Evolutionary conservation across 2,888 invertebrate genomes (phyloP).

Genomic region (Busseola fusca): DNA sequence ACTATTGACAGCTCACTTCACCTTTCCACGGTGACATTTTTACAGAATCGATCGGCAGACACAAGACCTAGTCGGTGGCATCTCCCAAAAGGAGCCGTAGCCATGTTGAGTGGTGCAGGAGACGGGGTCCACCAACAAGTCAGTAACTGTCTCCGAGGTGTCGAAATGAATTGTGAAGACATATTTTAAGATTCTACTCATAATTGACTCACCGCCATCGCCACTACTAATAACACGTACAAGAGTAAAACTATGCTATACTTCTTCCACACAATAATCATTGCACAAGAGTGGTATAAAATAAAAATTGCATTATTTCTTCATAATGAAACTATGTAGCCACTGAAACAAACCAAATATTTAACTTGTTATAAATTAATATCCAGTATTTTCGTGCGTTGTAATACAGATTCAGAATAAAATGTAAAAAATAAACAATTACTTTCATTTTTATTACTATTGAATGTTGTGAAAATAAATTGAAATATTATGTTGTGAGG

Average conservation of each 20-base stretch:
- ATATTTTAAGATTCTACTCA: neutral
- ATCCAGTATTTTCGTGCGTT: neutral
- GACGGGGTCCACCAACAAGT: neutral
- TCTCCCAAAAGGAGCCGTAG: neutral
- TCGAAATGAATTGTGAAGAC: neutral
- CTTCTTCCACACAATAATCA: conserved; percentile 38
- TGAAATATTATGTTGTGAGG: neutral
- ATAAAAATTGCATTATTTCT: conserved; percentile 47
- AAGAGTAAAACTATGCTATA: conserved; percentile 25
- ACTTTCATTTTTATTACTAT: conserved; percentile 38
- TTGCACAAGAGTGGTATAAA: conserved; percentile 32
- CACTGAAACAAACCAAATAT: neutral
- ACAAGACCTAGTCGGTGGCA: neutral
- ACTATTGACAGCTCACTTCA: too few relatives aligned
- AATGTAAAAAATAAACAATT: conserved; percentile 9
- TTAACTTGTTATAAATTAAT: neutral
- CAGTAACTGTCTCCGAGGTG: neutral
- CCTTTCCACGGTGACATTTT: too few relatives aligned
- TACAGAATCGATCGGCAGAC: too few relatives aligned
- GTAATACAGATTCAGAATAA: conserved; percentile 21
- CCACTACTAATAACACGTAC: conserved; percentile 40
- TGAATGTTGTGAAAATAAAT: conserved; percentile 39
- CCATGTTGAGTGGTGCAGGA: neutral
- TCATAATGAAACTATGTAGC: neutral
- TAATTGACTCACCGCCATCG: conserved; percentile 62